Conservation (phyloP, 2,113 vertebrate species). For the Trachemys scripta region DNA sequence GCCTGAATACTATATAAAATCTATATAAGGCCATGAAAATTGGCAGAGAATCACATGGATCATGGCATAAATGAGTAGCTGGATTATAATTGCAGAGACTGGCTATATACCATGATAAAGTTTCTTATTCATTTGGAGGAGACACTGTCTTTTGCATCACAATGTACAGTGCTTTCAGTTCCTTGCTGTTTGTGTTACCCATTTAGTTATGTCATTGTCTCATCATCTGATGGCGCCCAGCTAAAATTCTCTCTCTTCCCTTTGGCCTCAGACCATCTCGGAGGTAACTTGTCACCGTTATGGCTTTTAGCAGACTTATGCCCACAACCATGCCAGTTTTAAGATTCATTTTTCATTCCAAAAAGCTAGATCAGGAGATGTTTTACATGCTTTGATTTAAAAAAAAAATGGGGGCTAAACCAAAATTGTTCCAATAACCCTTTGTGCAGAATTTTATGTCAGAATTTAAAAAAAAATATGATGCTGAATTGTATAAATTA, state of each 20-base stretch:
- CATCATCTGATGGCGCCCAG: background rate
- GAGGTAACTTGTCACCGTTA: background rate
- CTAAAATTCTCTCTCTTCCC: background rate
- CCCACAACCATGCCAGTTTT: background rate
- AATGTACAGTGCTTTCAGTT: background rate
- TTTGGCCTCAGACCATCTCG: background rate
- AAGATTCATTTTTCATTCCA: background rate
- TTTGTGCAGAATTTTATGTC: background rate
- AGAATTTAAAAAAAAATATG: background rate
- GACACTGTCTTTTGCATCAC: background rate
- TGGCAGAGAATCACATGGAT: background rate
- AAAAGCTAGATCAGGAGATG: slow-evolving; percentile 26
- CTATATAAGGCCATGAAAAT: background rate
- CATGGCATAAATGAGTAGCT: background rate
- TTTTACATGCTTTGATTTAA: background rate
- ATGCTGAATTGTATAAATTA: background rate
- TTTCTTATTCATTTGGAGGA: slow-evolving; percentile 13
- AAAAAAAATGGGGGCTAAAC: slow-evolving; percentile 6
- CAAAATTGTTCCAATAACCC: slow-evolving; percentile 25
- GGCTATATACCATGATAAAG: background rate
- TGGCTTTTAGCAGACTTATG: background rate
- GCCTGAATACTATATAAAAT: slow-evolving; percentile 20
- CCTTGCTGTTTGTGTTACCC: background rate
- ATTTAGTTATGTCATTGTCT: rapidly evolving
- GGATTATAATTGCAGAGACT: slow-evolving; percentile 4